Evolutionary conservation across 2,888 invertebrate genomes (phyloP).

Genomic region (Vannuccia rotundouncinata): DNA sequence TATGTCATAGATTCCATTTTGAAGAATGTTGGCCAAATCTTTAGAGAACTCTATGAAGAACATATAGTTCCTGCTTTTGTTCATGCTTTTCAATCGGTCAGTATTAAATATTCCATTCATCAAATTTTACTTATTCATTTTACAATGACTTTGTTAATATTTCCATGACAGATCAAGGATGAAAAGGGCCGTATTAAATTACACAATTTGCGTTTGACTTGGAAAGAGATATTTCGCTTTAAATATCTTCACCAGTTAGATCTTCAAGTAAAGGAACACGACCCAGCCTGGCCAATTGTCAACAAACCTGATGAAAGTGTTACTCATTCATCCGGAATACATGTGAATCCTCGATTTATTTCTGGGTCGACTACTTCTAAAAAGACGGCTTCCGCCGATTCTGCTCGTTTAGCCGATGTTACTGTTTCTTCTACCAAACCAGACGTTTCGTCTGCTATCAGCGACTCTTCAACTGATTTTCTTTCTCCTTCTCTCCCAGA

Average conservation of each 20-base stretch:
- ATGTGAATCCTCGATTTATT: background rate
- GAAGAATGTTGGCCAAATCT: slow-evolving; percentile 32
- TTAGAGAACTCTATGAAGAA: slow-evolving; percentile 36
- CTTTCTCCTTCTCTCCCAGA: background rate
- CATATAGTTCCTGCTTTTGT: slow-evolving; percentile 32
- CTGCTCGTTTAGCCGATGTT: background rate
- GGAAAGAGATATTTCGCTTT: slow-evolving; percentile 27
- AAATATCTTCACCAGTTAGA: slow-evolving; percentile 28
- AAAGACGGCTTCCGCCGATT: background rate
- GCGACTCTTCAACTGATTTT: background rate
- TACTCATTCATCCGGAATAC: background rate
- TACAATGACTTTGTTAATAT: background rate
- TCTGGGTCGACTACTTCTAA: background rate
- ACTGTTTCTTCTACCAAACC: slow-evolving; percentile 8
- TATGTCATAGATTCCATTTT: slow-evolving; percentile 39
- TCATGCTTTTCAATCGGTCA: slow-evolving; percentile 33
- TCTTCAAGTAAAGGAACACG: slow-evolving; percentile 32
- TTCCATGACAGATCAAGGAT: slow-evolving; percentile 31
- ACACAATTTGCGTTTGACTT: slow-evolving; percentile 37
- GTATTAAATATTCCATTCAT: background rate
- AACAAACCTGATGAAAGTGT: background rate
- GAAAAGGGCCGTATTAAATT: slow-evolving; percentile 36
- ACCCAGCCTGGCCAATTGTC: slow-evolving; percentile 38
- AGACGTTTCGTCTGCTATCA: background rate
- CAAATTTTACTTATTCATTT: background rate